phyloP scores from a whole-genome alignment of 2,797 vertebrate genomes.

The Hydrophis major region DNA sequence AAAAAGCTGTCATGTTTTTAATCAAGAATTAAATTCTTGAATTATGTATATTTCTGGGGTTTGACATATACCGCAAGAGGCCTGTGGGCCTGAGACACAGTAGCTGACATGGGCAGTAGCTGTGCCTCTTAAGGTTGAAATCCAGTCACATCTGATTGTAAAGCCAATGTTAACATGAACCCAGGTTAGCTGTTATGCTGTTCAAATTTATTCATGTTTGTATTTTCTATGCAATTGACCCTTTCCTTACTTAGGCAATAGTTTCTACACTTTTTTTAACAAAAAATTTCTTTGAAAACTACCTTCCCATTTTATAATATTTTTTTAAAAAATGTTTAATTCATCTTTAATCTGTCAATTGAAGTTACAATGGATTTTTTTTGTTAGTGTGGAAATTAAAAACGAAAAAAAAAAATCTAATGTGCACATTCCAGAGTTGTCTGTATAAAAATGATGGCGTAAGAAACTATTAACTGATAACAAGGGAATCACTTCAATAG shows the following conservation, averaged over 20 bases:
- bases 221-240: constrained; percentile 18
- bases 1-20: background rate
- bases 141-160: background rate
- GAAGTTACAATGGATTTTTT: background rate
- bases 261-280: constrained; percentile 17
- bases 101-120: background rate
- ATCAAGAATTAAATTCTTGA: background rate
- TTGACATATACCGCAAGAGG: background rate
- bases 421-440: background rate
- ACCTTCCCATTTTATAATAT: constrained; percentile 34
- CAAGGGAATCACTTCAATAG: background rate
- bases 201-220: background rate
- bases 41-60: background rate
- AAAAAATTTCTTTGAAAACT: background rate
- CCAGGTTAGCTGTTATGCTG: background rate
- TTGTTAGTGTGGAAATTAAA: constrained; percentile 25
- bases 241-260: background rate
- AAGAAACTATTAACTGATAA: background rate
- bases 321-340: constrained; percentile 8
- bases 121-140: background rate
- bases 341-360: constrained; percentile 23
- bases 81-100: background rate
- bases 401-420: background rate
- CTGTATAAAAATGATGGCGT: background rate
- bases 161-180: background rate